Base-by-base conservation (phyloP, 1,140 invertebrate species). In the Ceratosolen fusciceps region DNA sequence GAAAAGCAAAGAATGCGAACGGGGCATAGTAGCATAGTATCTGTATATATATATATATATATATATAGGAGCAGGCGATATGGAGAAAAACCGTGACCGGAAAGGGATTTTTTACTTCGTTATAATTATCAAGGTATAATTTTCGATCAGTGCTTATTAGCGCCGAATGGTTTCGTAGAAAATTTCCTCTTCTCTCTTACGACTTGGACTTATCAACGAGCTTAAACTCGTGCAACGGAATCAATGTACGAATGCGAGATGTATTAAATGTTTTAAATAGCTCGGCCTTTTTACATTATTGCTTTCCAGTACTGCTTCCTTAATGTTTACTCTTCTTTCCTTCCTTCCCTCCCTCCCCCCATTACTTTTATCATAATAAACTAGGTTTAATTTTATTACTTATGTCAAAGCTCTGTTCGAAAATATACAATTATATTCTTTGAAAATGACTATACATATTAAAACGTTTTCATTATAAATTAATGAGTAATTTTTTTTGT, bases 71-170 rank as follows among this genome's bases (percentile, higher is more conserved):
- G 29, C 47, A 21, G 5, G 4, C 21, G 24, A 37, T 47, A 37
- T 21, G 7, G 26, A 5, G 26, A 67, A n/a, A 71, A 62, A 56
- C 54, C 58, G 47, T 37, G 68, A 65, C 26, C 75, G 62, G 58
- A 76, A 76, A 52, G 26, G 60, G 26, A 10, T 24, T 78, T 78
- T 78, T 78, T 78, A 73, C 68, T n/a, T 49, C 8, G 70, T 79
- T 79, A 73, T 79, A 79, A 79, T 79, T 79, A 79, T 79, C 77
- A 37, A 67, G 43, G 43, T 19, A 39, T 56, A 73, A 74, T 79
- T 79, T 79, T 79, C 43, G 49, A 65, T 54, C 47, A 16, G 7
- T 19, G 77, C 77, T 79, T 79, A 79, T 73, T 79, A 79, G 54
- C 70, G 34, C 68, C 26, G 24, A 67, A 74, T 52, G 34, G 77